A percentile compares a stretch with the other conserved stretches of the same genome.
Evolutionary conservation across 2,888 invertebrate species (phyloP).

Genomic region (Ectobius pallidus): DNA sequence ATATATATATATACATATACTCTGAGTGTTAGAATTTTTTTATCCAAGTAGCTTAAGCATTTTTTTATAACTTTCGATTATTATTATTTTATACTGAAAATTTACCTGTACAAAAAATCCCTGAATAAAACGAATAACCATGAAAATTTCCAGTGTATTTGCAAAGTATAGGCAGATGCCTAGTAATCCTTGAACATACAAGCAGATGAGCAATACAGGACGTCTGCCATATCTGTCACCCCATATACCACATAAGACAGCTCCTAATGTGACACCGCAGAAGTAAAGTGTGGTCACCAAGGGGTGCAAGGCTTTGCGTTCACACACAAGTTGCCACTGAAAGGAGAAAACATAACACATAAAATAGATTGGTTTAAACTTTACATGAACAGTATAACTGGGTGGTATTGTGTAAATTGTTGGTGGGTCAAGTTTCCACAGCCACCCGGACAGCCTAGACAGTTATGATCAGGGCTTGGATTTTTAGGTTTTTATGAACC

Average conservation of each 20-base stretch:
- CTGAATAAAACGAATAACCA: constrained; percentile 54
- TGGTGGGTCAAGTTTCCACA: too few species aligned
- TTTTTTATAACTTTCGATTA: too few species aligned
- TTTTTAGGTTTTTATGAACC: too few species aligned
- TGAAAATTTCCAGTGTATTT: constrained; percentile 52
- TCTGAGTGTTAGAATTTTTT: too few species aligned
- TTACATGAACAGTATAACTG: too few species aligned
- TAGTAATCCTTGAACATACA: constrained; percentile 54
- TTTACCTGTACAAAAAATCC: constrained; percentile 56
- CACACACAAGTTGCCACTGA: constrained; percentile 56
- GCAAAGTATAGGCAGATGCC: constrained; percentile 48
- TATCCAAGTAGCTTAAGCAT: too few species aligned
- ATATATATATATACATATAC: too few species aligned
- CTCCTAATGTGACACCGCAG: constrained; percentile 55
- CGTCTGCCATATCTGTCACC: constrained; percentile 56
- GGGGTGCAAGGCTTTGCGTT: constrained; percentile 50
- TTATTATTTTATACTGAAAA: too few species aligned
- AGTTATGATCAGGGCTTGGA: too few species aligned
- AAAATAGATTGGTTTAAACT: too few species aligned
- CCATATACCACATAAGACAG: constrained; percentile 53
- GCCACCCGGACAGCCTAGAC: too few species aligned
- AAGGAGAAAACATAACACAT: not conserved
- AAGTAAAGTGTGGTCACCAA: constrained; percentile 54
- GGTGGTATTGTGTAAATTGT: too few species aligned
- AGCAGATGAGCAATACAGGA: constrained; percentile 54